These are phyloP conservation scores for Leucophenga varia DNA, from an alignment of 1,140 invertebrate species.

Conservation along the genomic window DNA sequence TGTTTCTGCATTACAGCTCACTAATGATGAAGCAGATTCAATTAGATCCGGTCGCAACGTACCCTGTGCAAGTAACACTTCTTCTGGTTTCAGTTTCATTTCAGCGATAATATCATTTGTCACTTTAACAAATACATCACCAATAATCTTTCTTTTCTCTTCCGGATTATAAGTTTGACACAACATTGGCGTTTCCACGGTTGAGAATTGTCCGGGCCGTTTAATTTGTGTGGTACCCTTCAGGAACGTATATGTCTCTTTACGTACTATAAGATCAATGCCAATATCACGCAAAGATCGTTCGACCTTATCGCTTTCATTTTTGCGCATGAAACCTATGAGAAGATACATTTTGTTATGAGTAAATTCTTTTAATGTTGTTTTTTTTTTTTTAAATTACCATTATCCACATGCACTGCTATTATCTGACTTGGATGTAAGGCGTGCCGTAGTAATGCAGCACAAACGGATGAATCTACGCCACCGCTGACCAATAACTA, in stretches of 20 bases:
- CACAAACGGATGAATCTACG: slow-evolving; percentile 98
- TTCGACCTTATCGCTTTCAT: slow-evolving; percentile 88
- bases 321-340: slow-evolving; percentile 91
- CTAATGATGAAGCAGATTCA: slow-evolving; percentile 90
- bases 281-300: slow-evolving; percentile 83
- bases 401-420: slow-evolving; percentile 98
- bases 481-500: slow-evolving; percentile 93
- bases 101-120: slow-evolving; percentile 82
- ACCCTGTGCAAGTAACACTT: slow-evolving; percentile 85
- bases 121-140: slow-evolving; percentile 94
- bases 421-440: slow-evolving; percentile 89
- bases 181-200: slow-evolving; percentile 79
- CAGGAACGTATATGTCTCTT: slow-evolving; percentile 72
- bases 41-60: slow-evolving; percentile 97
- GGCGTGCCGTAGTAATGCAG: slow-evolving; percentile 88
- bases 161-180: slow-evolving; percentile 88
- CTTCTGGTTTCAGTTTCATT: slow-evolving; percentile 79
- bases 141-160: slow-evolving; percentile 98
- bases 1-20: slow-evolving; percentile 84
- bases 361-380: background rate
- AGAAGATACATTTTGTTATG: background rate
- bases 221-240: slow-evolving; percentile 75
- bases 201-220: slow-evolving; percentile 59
- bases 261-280: slow-evolving; percentile 80
- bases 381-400: slow-evolving; percentile 30